phyloP scores from a whole-genome alignment of 2,113 vertebrate genomes.

The Notothenia coriiceps region DNA sequence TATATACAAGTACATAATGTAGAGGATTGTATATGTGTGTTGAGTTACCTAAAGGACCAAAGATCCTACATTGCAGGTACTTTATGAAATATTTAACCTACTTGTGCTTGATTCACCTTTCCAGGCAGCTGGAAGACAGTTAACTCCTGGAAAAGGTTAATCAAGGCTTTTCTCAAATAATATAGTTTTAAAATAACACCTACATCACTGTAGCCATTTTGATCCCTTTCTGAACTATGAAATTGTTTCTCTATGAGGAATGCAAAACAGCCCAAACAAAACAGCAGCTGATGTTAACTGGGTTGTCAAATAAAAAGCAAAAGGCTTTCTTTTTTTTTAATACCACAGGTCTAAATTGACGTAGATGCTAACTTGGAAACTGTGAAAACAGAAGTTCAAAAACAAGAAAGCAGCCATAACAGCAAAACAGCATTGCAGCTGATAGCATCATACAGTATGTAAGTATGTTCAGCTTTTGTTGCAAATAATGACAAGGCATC shows the following conservation, averaged over 20 bases:
- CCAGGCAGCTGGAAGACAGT: conserved; percentile 1
- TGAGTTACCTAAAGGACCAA: neutral
- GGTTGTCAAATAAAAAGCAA: conserved; percentile 21
- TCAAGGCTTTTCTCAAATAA: conserved; percentile 11
- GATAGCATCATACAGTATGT: conserved; percentile 8
- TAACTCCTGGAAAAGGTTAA: conserved; percentile 17
- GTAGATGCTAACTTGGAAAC: conserved; percentile 47
- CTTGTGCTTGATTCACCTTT: conserved; percentile 13
- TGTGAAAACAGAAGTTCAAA: conserved; percentile 58
- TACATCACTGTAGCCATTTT: conserved; percentile 51
- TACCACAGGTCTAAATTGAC: conserved; percentile 36
- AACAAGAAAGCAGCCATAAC: conserved; percentile 61
- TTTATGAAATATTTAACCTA: neutral
- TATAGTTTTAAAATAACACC: neutral
- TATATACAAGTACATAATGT: conserved; percentile 1
- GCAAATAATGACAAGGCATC: conserved; percentile 72
- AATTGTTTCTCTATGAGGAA: conserved; percentile 24
- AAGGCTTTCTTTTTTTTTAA: neutral
- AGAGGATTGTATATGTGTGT: neutral
- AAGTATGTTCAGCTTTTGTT: conserved; percentile 50
- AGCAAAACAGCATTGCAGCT: conserved; percentile 62
- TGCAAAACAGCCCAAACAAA: conserved; percentile 58
- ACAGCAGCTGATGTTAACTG: conserved; percentile 60
- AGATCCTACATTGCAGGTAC: conserved; percentile 11
- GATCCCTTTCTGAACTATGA: conserved; percentile 34